phyloP scores from a whole-genome alignment of 2,113 vertebrate genomes.

The Phylloscopus whistleri region DNA sequence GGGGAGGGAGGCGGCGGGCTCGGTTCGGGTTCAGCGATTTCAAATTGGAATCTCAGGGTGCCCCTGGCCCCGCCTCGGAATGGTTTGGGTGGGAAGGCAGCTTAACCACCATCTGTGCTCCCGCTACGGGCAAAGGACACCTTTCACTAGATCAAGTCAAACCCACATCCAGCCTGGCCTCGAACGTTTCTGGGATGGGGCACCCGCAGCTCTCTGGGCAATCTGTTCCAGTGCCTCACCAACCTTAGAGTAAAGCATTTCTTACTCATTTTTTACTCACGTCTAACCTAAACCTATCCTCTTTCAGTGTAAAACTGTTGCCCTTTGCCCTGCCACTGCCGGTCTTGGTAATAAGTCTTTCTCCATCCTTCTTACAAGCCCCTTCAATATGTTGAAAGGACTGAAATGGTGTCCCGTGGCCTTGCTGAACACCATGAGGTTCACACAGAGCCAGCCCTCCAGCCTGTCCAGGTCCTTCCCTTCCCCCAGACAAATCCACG shows the following conservation, averaged over 20 bases:
- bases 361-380: background rate
- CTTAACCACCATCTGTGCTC: background rate
- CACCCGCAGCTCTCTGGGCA: background rate
- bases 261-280: background rate
- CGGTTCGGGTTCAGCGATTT: rapidly evolving
- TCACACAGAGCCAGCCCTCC: background rate
- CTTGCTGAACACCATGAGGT: background rate
- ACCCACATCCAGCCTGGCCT: background rate
- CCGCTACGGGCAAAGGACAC: background rate
- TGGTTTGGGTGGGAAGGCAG: background rate
- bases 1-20: background rate
- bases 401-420: background rate
- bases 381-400: background rate
- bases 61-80: background rate
- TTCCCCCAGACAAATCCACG: background rate
- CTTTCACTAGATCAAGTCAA: background rate
- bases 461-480: background rate
- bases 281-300: background rate
- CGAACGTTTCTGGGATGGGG: background rate
- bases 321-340: background rate
- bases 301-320: background rate
- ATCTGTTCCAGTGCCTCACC: background rate
- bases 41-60: rapidly evolving
- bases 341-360: background rate
- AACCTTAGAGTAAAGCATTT: rapidly evolving